A percentile compares a stretch with the other conserved stretches of the same genome.
Evolutionary conservation across 2,888 invertebrate genomes (phyloP).

Genomic region (Agelastica alni): DNA sequence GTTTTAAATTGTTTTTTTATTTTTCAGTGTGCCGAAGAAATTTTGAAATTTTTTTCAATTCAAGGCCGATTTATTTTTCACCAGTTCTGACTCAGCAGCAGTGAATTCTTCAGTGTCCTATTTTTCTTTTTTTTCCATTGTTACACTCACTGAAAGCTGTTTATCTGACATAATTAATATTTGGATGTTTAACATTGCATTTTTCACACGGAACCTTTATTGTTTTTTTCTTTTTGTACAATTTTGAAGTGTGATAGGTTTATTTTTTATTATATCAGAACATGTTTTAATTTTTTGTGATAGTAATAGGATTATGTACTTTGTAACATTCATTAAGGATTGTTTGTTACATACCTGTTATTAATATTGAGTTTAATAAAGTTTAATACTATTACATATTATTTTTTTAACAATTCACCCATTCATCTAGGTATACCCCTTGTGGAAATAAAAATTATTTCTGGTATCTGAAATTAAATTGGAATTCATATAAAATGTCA

Average conservation of each 20-base stretch:
- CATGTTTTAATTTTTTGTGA: slow-evolving; percentile 48
- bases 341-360: slow-evolving; percentile 51
- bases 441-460: no score
- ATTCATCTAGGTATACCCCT: no score
- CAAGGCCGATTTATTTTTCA: slow-evolving; percentile 10
- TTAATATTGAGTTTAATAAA: slow-evolving; percentile 47
- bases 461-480: no score
- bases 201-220: slow-evolving; percentile 25
- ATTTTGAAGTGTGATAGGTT: slow-evolving; percentile 40
- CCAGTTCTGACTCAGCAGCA: neutral
- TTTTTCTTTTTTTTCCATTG: slow-evolving; percentile 2
- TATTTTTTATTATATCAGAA: slow-evolving; percentile 35
- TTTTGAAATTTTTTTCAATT: slow-evolving; percentile 11
- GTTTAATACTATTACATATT: slow-evolving; percentile 32
- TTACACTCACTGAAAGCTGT: slow-evolving; percentile 10
- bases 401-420: neutral
- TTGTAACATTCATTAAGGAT: slow-evolving; percentile 42
- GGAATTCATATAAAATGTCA: no score
- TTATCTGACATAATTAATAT: slow-evolving; percentile 16
- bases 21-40: slow-evolving; percentile 12
- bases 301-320: slow-evolving; percentile 49
- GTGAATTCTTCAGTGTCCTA: neutral
- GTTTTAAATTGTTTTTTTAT: slow-evolving; percentile 5
- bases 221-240: slow-evolving; percentile 20
- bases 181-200: slow-evolving; percentile 23